Base-by-base conservation (phyloP, 2,888 invertebrate genomes). In the Luperina testacea region DNA sequence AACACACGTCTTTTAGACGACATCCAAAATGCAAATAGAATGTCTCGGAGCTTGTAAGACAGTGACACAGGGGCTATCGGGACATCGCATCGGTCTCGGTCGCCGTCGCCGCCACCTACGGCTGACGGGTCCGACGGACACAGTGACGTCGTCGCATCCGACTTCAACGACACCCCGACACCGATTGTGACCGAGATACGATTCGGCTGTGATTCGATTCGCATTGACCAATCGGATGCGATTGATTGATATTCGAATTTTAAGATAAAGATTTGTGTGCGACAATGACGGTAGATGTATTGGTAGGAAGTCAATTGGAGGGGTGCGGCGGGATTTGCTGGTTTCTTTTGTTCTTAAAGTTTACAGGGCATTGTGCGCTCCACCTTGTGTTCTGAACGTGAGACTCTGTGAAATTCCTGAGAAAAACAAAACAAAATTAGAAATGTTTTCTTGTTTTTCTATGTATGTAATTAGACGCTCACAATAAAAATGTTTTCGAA, bases 181-280 rank as follows among this genome's bases (percentile, higher is more conserved):
- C 94, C 93, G 96, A 96, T 96, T 92, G 93, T 93, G 92, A 90
- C 88, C 91, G 88, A 93, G 96, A 96, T 96, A 94, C 92, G 87
- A 90, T 90, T 90, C 88, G 88, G 89, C 92, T 87, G 92, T 91
- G 92, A 93, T 92, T 92, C 92, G 91, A 91, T 92, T 91, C 89
- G 90, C 92, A 93, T 94, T 93, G 91, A 92, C 91, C 92, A 90
- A 91, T 93, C 91, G 91, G 88, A 88, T 80, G 80, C 83, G 82
- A 88, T 90, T 90, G 93, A 93, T 93, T 90, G 92, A 94, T 92
- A 92, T 91, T 92, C 92, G 93, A 92, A 92, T 92, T 91, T 91
- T 77, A 77, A 86, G 82, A 89, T 87, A 82, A 86, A 87, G 79
- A 82, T 87, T 89, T 88, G 83, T 84, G 75, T 79, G 84, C 74